phyloP scores from a whole-genome alignment of 2,888 invertebrate genomes.

The Autographa pulchrina region DNA sequence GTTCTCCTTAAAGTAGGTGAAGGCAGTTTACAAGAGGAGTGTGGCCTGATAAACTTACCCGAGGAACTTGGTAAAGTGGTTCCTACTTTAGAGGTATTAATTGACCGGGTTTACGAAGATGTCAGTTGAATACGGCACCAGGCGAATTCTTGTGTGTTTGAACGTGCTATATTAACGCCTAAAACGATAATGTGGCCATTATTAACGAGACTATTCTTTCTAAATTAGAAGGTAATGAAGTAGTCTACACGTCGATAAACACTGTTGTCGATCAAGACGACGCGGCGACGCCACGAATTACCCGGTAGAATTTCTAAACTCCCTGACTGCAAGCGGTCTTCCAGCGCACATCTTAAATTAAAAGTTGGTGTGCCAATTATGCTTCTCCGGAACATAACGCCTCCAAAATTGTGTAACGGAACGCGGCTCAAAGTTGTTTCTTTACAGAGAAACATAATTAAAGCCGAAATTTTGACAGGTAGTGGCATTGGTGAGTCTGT shows the following conservation, averaged over 20 bases:
- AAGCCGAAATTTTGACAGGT: neutral
- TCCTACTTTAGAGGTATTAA: neutral
- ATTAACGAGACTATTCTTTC: too few species aligned
- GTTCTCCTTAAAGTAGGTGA: neutral
- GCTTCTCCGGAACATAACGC: neutral
- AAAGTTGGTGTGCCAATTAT: neutral
- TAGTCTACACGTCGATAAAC: neutral
- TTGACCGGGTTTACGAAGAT: neutral
- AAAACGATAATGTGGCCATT: neutral
- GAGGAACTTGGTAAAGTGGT: neutral
- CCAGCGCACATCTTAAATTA: neutral
- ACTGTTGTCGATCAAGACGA: neutral
- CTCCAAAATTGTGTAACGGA: neutral
- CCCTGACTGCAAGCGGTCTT: neutral
- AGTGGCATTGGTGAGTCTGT: neutral
- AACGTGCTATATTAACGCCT: neutral
- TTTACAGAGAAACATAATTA: neutral
- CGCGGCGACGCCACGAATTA: too few species aligned
- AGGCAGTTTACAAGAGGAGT: neutral
- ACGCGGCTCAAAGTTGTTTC: neutral
- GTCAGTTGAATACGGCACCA: neutral
- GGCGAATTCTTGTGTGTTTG: conserved; percentile 1
- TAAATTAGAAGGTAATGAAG: too few species aligned
- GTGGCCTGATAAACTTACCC: neutral
- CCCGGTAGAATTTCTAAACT: neutral